Evolutionary conservation across 2,113 vertebrate genomes (phyloP).

Genomic region (Clarias magur): DNA sequence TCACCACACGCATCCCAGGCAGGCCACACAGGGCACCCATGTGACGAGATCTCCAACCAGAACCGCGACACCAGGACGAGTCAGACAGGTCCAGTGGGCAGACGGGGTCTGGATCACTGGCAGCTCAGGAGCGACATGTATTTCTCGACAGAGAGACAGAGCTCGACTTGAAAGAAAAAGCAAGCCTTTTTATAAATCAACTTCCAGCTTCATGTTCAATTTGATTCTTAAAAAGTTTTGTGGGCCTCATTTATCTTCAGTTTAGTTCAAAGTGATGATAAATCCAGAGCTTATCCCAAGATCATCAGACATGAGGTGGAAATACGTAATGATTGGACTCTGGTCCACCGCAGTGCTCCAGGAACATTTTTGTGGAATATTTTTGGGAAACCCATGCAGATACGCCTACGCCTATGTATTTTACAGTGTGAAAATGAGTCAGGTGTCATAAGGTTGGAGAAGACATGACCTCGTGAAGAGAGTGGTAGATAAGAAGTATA

Average conservation of each 20-base stretch:
- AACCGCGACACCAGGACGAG: too few species aligned
- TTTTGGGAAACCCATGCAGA: background rate
- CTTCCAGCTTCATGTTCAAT: background rate
- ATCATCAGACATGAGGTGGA: background rate
- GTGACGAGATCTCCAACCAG: too few species aligned
- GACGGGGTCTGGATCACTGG: too few species aligned
- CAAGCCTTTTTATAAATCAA: background rate
- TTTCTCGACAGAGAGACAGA: too few species aligned
- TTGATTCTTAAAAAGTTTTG: background rate
- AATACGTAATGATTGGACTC: background rate
- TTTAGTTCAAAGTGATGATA: background rate
- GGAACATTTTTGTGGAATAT: background rate
- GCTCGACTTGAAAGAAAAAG: background rate
- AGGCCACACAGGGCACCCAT: too few species aligned
- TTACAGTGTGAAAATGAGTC: background rate
- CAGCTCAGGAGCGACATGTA: too few species aligned
- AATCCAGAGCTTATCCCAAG: background rate
- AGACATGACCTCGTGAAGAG: background rate
- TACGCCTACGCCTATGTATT: background rate
- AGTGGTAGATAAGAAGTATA: background rate
- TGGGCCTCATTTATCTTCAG: background rate
- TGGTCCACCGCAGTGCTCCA: background rate
- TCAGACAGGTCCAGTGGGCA: too few species aligned
- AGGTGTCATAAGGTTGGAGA: background rate
- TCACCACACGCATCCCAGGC: too few species aligned